These are phyloP conservation scores for Zosterops japonicus DNA, from an alignment of 2,113 vertebrate species.

Conservation along the genomic window DNA sequence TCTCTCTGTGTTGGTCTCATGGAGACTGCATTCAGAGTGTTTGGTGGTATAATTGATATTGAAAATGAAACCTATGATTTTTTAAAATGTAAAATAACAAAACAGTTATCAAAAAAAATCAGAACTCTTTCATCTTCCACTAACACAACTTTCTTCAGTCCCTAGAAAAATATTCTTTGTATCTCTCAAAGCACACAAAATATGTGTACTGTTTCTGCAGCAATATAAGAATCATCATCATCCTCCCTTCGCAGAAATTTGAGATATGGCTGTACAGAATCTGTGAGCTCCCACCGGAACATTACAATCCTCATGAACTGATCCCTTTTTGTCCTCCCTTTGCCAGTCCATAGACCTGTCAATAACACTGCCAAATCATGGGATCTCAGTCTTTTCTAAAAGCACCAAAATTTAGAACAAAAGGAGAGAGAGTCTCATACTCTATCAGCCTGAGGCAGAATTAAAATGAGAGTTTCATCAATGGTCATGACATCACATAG, in stretches of 20 bases:
- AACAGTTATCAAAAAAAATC: fast-evolving
- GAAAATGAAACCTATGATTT: neutral
- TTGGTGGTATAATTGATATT: neutral
- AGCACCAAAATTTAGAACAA: neutral
- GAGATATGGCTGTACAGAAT: neutral
- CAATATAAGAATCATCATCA: neutral
- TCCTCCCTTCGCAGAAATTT: neutral
- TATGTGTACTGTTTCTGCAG: neutral
- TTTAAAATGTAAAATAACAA: neutral
- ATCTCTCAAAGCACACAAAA: neutral
- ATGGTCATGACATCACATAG: neutral
- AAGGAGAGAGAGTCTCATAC: neutral
- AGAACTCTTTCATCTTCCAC: neutral
- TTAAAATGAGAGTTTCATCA: neutral
- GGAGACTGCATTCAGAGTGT: neutral
- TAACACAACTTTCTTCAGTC: neutral
- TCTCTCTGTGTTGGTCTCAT: neutral
- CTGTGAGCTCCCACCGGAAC: neutral
- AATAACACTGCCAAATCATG: neutral
- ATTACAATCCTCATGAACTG: neutral
- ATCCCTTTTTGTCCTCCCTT: neutral
- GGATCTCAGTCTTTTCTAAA: neutral
- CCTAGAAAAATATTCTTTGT: neutral
- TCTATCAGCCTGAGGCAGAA: neutral
- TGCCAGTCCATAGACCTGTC: neutral